Evolutionary conservation across 2,888 invertebrate genomes (phyloP), one percentile per base, ranked within the genome.

Genomic region (Sepiola atlantica): DNA sequence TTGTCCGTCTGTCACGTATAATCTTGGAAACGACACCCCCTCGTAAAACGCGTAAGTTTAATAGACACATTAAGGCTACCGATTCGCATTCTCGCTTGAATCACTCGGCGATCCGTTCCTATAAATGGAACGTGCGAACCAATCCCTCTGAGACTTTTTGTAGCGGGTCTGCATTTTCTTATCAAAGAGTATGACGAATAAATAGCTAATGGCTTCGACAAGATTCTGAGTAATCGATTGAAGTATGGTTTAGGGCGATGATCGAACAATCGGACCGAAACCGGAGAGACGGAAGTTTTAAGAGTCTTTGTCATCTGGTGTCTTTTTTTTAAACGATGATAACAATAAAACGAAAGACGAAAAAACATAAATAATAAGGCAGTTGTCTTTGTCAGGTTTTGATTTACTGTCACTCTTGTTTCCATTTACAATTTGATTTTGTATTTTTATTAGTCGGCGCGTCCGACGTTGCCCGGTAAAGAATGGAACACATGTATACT

Each of bases 141-240:
- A n/a, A 77, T 77, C 77, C 77, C 32, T 32, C 77, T n/a, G 32
- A n/a, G 77, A 77, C n/a, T n/a, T n/a, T n/a, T n/a, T n/a, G 77
- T n/a, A 77, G 77, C 32, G 77, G 32, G n/a, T 77, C n/a, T n/a
- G 61, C 61, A 28, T 77, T 16, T 77, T 77, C 77, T 77, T 4
- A 77, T 77, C 77, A 14, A 77, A 32, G 77, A 77, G 32, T 12
- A 32, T 77, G n/a, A 21, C n/a, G 77, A 77, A 77, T 77, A 77
- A 77, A 77, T 16, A 77, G 32, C 77, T 16, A 77, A 77, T 77
- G n/a, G 77, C n/a, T 77, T n/a, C 14, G 16, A 32, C 45, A 32
- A 77, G n/a, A 32, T 77, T 77, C 77, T 77, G n/a, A 77, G n/a
- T 77, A 77, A 77, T 77, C n/a, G 77, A 77, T 77, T 77, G 77